Evolutionary conservation across 1,140 invertebrate genomes (phyloP), one percentile per base, ranked within the genome.

Genomic region (Adelges cooleyi): DNA sequence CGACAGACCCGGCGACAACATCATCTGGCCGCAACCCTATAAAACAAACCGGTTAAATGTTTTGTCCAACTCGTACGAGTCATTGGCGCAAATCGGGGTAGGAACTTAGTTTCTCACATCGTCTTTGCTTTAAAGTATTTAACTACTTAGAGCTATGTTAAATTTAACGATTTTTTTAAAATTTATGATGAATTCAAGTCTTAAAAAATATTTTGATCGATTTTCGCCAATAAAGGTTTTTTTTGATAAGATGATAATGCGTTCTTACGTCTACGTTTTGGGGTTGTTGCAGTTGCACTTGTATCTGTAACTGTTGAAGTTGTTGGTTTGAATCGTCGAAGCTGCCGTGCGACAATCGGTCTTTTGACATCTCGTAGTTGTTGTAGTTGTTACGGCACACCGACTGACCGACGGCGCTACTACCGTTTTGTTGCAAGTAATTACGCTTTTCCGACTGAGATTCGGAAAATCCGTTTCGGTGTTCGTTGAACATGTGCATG

Each of bases 401-500:
- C 17, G 18, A 25, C 9, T 29, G 56, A 13, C 22, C 56, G 13
- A 10, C 38, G 27, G 10, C 23, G 38, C 18, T 25, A 23, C 18
- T 25, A 10, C 44, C 44, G 42, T 62, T 51, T 5, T 65, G 62
- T 18, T 22, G 67, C 27, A 49, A 27, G 11, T 62, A 62, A 48
- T 46, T 46, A 8, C 29, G 52, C 38, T 50, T 65, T 40, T 53
- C 54, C 10, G 33, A n/a, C 20, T 49, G 66, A 3, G 54, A 46
- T 1, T 59, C 56, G 10, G 56, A 13, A 29, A 62, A 62, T 1
- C 42, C 17, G 25, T 46, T 48, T 5, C 77, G 80, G 73, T 80
- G 84, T 70, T 86, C 85, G 17, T 86, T 84, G 68, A 87, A 79
- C 3, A 82, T 80, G 70, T 86, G 84, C 29, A 87, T 81, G 40